Conservation (phyloP, 2,797 vertebrate species). For the Manis pentadactyla region DNA sequence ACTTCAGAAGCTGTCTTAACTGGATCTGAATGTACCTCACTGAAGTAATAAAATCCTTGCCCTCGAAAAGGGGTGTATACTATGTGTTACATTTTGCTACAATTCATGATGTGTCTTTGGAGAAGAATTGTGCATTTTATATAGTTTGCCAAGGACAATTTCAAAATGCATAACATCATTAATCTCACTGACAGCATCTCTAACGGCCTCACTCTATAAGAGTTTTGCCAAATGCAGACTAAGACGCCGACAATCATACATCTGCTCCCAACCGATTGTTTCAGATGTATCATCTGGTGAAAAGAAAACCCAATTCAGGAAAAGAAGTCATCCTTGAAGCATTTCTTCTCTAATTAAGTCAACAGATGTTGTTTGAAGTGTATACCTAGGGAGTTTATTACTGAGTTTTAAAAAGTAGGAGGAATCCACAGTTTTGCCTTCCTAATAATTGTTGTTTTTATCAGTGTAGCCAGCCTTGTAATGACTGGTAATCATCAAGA, state of each 20-base stretch:
- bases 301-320: slow-evolving; percentile 62
- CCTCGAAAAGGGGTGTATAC: slow-evolving; percentile 51
- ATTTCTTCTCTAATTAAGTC: slow-evolving; percentile 74
- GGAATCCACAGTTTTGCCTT: slow-evolving; percentile 28
- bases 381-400: slow-evolving; percentile 69
- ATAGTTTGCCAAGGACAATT: slow-evolving; percentile 76
- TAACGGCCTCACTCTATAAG: slow-evolving; percentile 66
- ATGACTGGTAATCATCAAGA: slow-evolving; percentile 31
- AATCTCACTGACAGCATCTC: slow-evolving; percentile 74
- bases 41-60: slow-evolving; percentile 62
- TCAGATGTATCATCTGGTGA: slow-evolving; percentile 57
- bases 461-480: neutral
- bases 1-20: slow-evolving; percentile 75
- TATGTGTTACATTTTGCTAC: slow-evolving; percentile 53
- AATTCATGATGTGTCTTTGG: slow-evolving; percentile 61
- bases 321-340: slow-evolving; percentile 76
- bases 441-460: neutral
- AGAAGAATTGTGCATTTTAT: slow-evolving; percentile 61
- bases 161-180: slow-evolving; percentile 72
- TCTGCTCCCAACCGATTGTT: slow-evolving; percentile 71
- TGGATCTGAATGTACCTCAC: slow-evolving; percentile 71
- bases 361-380: slow-evolving; percentile 68
- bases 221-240: slow-evolving; percentile 63
- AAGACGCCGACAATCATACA: slow-evolving; percentile 49
- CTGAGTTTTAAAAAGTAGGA: slow-evolving; percentile 57